Percentiles rank a stretch among this genome's conserved stretches.
phyloP scores from a whole-genome alignment of 2,888 invertebrate genomes.

The Hetaerina titia region DNA sequence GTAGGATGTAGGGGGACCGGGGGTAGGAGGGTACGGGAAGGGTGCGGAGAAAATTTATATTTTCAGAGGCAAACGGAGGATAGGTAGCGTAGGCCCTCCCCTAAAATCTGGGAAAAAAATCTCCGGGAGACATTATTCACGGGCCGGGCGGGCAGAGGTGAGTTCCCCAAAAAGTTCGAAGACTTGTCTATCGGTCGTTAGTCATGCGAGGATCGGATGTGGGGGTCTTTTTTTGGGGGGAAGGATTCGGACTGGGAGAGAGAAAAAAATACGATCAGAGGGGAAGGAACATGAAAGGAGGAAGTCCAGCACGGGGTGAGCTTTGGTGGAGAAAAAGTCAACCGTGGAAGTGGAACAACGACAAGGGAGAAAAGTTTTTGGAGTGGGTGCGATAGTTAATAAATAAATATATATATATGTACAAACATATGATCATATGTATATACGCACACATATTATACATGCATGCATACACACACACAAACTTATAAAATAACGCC shows the following conservation, averaged over 20 bases:
- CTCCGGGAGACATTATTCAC: slow-evolving; percentile 47
- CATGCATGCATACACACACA: not conserved
- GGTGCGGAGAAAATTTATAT: not conserved
- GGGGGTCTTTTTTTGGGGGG: not conserved
- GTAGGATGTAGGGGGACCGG: not conserved
- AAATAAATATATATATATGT: not conserved
- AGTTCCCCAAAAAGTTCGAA: slow-evolving; percentile 42
- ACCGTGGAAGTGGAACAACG: not conserved
- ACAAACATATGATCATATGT: no score
- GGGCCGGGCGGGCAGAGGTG: slow-evolving; percentile 10
- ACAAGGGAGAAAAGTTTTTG: not conserved
- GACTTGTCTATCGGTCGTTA: slow-evolving; percentile 62
- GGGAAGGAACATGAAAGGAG: not conserved
- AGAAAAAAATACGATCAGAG: not conserved
- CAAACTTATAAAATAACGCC: not conserved
- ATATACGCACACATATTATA: not conserved
- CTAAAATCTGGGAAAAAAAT: slow-evolving; percentile 39
- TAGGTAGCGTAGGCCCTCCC: not conserved
- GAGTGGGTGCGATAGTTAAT: not conserved
- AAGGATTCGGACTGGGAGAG: not conserved
- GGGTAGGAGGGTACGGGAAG: not conserved
- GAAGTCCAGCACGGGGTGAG: not conserved
- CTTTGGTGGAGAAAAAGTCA: not conserved
- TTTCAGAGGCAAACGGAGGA: not conserved
- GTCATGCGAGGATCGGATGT: not conserved